Conservation (phyloP, 2,113 vertebrate species). For the Dolichotis patagonum region DNA sequence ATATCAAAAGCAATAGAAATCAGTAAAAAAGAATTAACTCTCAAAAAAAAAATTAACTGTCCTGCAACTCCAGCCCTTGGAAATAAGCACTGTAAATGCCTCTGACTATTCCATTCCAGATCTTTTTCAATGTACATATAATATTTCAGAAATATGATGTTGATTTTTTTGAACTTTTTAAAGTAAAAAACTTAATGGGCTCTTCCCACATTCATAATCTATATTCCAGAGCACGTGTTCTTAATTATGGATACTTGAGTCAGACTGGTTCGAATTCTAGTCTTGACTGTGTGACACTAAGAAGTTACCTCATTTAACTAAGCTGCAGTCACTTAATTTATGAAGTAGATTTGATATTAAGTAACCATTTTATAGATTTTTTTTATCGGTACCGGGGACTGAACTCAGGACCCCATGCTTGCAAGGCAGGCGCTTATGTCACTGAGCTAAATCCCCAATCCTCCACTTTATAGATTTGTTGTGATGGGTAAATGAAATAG, state of each 20-base stretch:
- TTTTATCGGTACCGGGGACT: no score
- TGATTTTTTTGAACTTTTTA: neutral
- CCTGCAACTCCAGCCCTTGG: neutral
- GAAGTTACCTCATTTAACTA: neutral
- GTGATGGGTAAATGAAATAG: conserved; percentile 19
- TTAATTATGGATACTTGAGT: neutral
- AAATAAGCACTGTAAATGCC: neutral
- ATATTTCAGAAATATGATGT: neutral
- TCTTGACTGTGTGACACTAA: neutral
- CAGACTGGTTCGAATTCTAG: neutral
- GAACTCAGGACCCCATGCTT: no score
- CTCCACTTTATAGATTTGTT: conserved; percentile 20
- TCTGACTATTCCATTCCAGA: neutral
- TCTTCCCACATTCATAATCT: neutral
- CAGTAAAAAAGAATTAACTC: no score
- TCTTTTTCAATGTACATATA: neutral
- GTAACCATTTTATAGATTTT: neutral
- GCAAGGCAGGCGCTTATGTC: no score
- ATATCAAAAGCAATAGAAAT: neutral
- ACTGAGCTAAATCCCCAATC: no score
- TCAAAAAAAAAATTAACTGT: neutral
- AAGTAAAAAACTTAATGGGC: neutral
- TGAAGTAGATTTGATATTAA: neutral
- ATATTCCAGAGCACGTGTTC: neutral
- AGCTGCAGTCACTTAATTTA: neutral